Evolutionary conservation across 1,140 invertebrate genomes (phyloP).

Genomic region (Radopholus similis): DNA sequence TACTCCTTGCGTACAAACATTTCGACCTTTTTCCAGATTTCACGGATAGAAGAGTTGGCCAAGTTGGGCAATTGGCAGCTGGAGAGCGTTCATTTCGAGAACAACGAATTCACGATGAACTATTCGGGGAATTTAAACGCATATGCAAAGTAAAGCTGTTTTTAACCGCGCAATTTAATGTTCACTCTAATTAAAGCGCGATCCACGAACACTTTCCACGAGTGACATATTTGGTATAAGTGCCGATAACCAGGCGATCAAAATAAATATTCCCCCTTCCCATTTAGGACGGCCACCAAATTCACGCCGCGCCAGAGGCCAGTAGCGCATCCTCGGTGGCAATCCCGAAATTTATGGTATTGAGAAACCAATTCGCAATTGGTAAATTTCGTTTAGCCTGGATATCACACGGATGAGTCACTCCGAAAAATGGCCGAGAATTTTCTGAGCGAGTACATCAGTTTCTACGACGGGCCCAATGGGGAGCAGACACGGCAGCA

Average conservation of each 20-base stretch:
- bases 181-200: conserved; percentile 28
- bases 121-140: background rate
- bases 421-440: conserved; percentile 27
- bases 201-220: conserved; percentile 36
- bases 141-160: conserved; percentile 4
- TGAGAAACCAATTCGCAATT: background rate
- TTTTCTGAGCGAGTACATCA: conserved; percentile 32
- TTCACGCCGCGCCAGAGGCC: background rate
- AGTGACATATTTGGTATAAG: conserved; percentile 38
- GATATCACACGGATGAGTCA: conserved; percentile 20
- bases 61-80: conserved; percentile 24
- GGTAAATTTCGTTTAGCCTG: conserved; percentile 21
- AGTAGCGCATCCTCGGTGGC: background rate
- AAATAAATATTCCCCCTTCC: background rate
- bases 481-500: conserved; percentile 25
- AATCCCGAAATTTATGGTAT: conserved; percentile 7
- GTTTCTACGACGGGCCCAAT: conserved; percentile 34
- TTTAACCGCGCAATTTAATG: background rate
- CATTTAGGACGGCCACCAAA: background rate
- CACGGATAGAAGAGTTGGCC: conserved; percentile 25
- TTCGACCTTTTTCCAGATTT: conserved; percentile 28
- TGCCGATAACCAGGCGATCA: no score
- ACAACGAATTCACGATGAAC: conserved; percentile 23
- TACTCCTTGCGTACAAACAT: conserved; percentile 5
- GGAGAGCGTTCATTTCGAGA: conserved; percentile 36